A percentile compares a stretch with the other conserved stretches of the same genome.
These are phyloP conservation scores for Hucho hucho DNA, from an alignment of 2,113 vertebrate species.

Conservation along the genomic window DNA sequence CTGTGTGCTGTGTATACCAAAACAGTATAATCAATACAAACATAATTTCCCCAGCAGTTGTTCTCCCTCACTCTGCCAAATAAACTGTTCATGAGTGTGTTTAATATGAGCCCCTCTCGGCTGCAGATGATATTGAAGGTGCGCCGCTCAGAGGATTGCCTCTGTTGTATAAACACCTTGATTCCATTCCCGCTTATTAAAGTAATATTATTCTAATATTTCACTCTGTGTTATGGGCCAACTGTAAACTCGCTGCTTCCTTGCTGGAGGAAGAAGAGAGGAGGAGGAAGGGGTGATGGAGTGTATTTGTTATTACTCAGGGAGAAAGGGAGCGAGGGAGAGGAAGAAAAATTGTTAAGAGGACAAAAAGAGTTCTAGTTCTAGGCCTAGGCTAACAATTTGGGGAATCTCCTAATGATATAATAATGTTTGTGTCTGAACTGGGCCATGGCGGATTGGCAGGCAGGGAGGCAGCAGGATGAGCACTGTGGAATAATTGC, in stretches of 20 bases:
- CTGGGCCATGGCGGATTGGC: slow-evolving; percentile 15
- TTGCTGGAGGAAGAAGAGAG: not conserved
- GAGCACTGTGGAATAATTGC: slow-evolving; percentile 32
- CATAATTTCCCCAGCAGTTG: not conserved
- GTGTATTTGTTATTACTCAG: slow-evolving; percentile 24
- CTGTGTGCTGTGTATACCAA: not conserved
- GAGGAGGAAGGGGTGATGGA: not conserved
- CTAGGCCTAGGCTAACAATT: not conserved
- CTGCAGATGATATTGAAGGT: not conserved
- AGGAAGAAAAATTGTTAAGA: not conserved
- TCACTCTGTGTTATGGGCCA: not conserved
- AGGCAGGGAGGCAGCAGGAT: slow-evolving; percentile 9
- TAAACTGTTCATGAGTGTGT: slow-evolving; percentile 1
- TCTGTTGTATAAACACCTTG: not conserved
- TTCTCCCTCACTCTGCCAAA: not conserved
- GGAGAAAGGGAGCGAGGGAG: not conserved
- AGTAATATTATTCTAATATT: slow-evolving; percentile 14
- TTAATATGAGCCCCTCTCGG: not conserved
- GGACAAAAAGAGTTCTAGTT: not conserved
- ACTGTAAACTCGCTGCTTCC: not conserved
- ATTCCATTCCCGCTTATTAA: slow-evolving; percentile 13
- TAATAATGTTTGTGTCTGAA: slow-evolving; percentile 38
- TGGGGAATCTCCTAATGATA: slow-evolving; percentile 26
- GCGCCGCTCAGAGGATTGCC: not conserved
- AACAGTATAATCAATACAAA: not conserved